Evolutionary conservation across 2,797 vertebrate genomes (phyloP).

Genomic region (Peromyscus aztecus): DNA sequence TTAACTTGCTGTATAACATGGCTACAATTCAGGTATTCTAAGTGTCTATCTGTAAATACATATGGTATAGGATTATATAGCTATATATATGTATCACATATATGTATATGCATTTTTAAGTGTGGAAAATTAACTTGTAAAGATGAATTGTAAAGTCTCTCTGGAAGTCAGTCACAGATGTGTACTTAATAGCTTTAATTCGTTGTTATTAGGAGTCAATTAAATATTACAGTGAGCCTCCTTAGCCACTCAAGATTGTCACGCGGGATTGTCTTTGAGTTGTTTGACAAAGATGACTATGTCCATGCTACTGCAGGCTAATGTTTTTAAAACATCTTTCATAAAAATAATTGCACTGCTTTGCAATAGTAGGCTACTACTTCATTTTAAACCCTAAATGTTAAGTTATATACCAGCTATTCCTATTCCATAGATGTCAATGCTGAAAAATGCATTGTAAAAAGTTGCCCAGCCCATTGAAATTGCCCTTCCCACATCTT

Average conservation of each 20-base stretch:
- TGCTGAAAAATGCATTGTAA: not conserved
- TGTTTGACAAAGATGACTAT: slow-evolving; percentile 16
- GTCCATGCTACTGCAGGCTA: not conserved
- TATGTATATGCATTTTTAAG: slow-evolving; percentile 14
- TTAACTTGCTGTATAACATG: not conserved
- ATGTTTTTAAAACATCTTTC: not conserved
- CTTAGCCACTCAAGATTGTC: not conserved
- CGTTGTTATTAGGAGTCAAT: not conserved
- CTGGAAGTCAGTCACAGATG: slow-evolving; percentile 29
- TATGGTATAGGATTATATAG: not conserved
- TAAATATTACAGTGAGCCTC: not conserved
- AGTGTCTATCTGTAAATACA: not conserved
- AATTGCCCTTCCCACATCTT: not conserved
- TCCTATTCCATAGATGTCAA: slow-evolving; percentile 2
- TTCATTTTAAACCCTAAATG: slow-evolving; percentile 4
- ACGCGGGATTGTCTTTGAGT: not conserved
- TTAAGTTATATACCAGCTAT: not conserved
- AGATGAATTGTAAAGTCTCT: not conserved
- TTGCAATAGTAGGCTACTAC: not conserved
- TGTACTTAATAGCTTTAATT: not conserved
- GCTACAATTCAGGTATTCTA: not conserved
- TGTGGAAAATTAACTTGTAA: not conserved
- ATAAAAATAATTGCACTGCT: not conserved
- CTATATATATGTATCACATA: not conserved
- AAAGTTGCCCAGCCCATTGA: not conserved